Evolutionary conservation across 2,888 invertebrate species (phyloP).

Genomic region (Acleris emargana): DNA sequence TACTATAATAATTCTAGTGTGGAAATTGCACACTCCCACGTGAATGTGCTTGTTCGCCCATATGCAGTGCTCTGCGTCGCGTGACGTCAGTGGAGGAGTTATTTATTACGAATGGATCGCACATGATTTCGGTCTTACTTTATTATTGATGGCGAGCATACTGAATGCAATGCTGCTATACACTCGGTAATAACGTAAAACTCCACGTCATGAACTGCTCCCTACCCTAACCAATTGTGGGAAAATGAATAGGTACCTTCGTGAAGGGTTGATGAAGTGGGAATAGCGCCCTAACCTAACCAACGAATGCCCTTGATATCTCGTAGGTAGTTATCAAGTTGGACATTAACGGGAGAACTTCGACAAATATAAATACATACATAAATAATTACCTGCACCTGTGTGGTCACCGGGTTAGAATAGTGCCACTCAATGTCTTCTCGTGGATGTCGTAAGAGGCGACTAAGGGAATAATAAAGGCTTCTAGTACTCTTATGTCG

Average conservation of each 20-base stretch:
- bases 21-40: constrained; percentile 48
- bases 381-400: too few species aligned
- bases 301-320: too few species aligned
- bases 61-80: constrained; percentile 39
- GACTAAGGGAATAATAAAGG: too few species aligned
- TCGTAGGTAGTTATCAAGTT: too few species aligned
- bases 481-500: too few species aligned
- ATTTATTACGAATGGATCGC: constrained; percentile 40
- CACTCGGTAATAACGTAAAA: constrained; percentile 19
- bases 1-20: not conserved
- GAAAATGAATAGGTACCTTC: not conserved
- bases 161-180: constrained; percentile 20
- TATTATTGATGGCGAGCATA: constrained; percentile 41
- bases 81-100: constrained; percentile 49
- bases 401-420: too few species aligned
- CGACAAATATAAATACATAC: too few species aligned
- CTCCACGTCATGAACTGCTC: constrained; percentile 20
- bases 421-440: too few species aligned
- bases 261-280: too few species aligned
- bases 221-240: constrained; percentile 5
- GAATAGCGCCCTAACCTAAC: too few species aligned
- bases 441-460: too few species aligned
- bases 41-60: constrained; percentile 42
- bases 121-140: constrained; percentile 41
- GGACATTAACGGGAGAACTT: too few species aligned